Conservation (phyloP, 2,797 vertebrate genomes). For the Hydrolagus colliei region DNA sequence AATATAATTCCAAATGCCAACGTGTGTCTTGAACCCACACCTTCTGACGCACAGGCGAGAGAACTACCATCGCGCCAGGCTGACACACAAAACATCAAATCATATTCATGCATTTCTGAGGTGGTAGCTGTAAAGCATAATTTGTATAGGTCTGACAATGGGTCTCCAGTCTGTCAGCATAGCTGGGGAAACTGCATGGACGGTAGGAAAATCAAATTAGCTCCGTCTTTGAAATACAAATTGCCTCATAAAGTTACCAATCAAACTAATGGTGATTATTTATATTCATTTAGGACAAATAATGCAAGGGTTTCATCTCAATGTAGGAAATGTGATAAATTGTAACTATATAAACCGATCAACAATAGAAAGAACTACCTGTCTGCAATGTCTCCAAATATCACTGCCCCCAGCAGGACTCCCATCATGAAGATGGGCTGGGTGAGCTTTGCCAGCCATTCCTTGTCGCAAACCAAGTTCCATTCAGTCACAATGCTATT, state of each 20-base stretch:
- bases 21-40: too few relatives aligned
- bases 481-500: conserved; percentile 79
- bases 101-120: neutral
- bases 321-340: too few relatives aligned
- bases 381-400: conserved; percentile 85
- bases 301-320: neutral
- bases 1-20: too few relatives aligned
- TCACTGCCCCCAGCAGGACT: conserved; percentile 76
- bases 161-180: neutral
- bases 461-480: conserved; percentile 80
- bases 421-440: conserved; percentile 89
- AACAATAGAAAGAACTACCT: conserved; percentile 58
- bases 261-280: neutral
- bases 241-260: conserved; percentile 11
- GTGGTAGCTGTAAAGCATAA: neutral
- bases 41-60: too few relatives aligned
- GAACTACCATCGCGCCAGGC: too few relatives aligned
- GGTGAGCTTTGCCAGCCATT: conserved; percentile 78
- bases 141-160: neutral
- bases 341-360: too few relatives aligned
- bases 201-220: neutral
- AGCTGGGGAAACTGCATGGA: neutral
- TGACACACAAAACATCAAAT: neutral
- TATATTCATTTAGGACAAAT: neutral
- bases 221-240: neutral